Evolutionary conservation across 2,113 vertebrate genomes (phyloP).

Genomic region (Tachysurus fulvidraco): DNA sequence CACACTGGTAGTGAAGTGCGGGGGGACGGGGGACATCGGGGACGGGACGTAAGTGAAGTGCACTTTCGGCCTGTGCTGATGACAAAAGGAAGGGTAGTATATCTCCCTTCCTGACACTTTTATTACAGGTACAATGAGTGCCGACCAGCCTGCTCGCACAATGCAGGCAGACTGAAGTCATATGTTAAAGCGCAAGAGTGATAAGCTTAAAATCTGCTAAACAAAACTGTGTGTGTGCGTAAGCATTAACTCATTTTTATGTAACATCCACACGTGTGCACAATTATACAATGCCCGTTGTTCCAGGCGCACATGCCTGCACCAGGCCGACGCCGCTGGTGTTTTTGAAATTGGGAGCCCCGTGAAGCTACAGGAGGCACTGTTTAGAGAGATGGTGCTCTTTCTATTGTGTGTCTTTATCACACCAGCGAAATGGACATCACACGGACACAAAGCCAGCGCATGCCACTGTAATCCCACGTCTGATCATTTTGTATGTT

Average conservation of each 20-base stretch:
- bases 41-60: background rate
- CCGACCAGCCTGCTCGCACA: constrained; percentile 30
- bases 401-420: constrained; percentile 59
- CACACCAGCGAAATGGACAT: constrained; percentile 27
- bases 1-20: constrained; percentile 12
- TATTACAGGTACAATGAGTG: constrained; percentile 37
- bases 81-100: constrained; percentile 37
- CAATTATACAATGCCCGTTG: constrained; percentile 35
- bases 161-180: constrained; percentile 40
- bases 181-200: constrained; percentile 42
- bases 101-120: constrained; percentile 49
- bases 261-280: constrained; percentile 36
- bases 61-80: constrained; percentile 29
- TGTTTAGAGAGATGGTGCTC: constrained; percentile 63
- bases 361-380: constrained; percentile 55
- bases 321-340: background rate
- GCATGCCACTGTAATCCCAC: constrained; percentile 36
- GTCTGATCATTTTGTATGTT: constrained; percentile 3
- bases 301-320: constrained; percentile 19
- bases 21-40: background rate
- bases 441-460: constrained; percentile 21
- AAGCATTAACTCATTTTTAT: constrained; percentile 22
- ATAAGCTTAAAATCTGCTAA: constrained; percentile 12
- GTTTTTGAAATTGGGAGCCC: constrained; percentile 52
- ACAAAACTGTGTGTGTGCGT: constrained; percentile 20